A percentile compares a stretch with the other conserved stretches of the same genome.
Conservation (phyloP, 2,888 invertebrate species). For the Lapara coniferarum region DNA sequence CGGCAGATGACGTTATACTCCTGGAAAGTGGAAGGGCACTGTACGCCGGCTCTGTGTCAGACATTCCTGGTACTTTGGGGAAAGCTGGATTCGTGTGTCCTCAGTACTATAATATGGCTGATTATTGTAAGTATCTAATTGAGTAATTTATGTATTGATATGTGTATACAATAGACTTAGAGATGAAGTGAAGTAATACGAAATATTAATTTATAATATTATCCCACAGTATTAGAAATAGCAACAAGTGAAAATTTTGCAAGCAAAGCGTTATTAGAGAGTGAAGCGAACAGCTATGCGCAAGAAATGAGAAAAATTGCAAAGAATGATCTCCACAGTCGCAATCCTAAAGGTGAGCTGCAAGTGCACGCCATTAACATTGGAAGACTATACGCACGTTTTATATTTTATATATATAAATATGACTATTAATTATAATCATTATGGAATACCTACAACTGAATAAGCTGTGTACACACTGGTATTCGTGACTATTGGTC, state of each 20-base stretch:
- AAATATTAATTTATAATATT: not conserved
- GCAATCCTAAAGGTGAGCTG: slow-evolving; percentile 60
- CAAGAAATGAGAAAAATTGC: slow-evolving; percentile 72
- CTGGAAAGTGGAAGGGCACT: slow-evolving; percentile 87
- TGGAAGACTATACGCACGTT: not conserved
- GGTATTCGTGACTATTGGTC: too few relatives aligned
- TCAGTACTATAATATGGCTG: slow-evolving; percentile 90
- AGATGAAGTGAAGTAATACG: too few relatives aligned
- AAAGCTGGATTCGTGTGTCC: slow-evolving; percentile 87
- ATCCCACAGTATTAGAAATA: slow-evolving; percentile 84
- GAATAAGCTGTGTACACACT: too few relatives aligned
- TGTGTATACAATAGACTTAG: not conserved
- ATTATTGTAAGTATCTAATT: slow-evolving; percentile 84
- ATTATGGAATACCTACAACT: too few relatives aligned
- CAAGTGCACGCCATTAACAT: not conserved
- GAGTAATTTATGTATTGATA: not conserved
- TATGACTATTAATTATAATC: too few relatives aligned
- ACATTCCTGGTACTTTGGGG: slow-evolving; percentile 84
- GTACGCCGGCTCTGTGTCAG: slow-evolving; percentile 86
- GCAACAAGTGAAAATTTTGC: slow-evolving; percentile 68
- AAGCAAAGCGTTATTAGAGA: slow-evolving; percentile 50
- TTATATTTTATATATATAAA: not conserved
- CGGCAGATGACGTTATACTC: slow-evolving; percentile 89
- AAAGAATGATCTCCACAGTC: slow-evolving; percentile 54
- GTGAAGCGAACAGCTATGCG: slow-evolving; percentile 68